Conservation (phyloP, 2,888 invertebrate genomes). For the Schrankia costaestrigalis region DNA sequence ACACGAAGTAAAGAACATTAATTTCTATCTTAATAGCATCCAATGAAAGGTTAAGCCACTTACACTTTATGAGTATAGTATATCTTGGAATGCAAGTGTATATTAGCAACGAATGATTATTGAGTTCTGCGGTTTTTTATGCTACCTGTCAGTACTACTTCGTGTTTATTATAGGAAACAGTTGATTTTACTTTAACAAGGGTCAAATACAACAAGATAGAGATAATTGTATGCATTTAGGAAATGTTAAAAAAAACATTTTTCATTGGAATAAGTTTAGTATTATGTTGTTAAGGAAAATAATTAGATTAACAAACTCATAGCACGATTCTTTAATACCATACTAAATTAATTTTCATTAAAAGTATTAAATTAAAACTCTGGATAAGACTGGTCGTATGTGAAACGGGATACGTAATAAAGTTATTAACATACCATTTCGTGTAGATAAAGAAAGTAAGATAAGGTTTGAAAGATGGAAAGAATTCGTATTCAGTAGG, state of each 20-base stretch:
- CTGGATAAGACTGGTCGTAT: constrained; percentile 52
- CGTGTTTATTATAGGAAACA: no score
- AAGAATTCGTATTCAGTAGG: constrained; percentile 21
- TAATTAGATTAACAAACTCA: constrained; percentile 11
- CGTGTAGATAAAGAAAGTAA: constrained; percentile 26
- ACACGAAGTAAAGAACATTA: no score
- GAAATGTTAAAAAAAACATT: no score
- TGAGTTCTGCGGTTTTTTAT: no score
- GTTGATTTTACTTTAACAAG: no score
- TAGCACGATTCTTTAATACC: constrained; percentile 1
- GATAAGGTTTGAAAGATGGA: constrained; percentile 23
- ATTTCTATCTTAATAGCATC: neutral
- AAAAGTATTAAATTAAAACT: constrained; percentile 34
- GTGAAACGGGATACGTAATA: constrained; percentile 57
- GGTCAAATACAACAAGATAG: no score
- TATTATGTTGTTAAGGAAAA: no score
- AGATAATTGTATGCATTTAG: no score
- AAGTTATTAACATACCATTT: constrained; percentile 31
- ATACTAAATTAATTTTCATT: constrained; percentile 32
- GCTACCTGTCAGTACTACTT: no score
- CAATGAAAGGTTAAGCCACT: neutral
- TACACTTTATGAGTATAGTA: neutral
- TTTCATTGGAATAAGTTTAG: no score
- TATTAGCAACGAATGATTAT: no score
- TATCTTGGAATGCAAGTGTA: neutral